Conservation (phyloP, 2,113 vertebrate genomes). For the Pao palembangensis region DNA sequence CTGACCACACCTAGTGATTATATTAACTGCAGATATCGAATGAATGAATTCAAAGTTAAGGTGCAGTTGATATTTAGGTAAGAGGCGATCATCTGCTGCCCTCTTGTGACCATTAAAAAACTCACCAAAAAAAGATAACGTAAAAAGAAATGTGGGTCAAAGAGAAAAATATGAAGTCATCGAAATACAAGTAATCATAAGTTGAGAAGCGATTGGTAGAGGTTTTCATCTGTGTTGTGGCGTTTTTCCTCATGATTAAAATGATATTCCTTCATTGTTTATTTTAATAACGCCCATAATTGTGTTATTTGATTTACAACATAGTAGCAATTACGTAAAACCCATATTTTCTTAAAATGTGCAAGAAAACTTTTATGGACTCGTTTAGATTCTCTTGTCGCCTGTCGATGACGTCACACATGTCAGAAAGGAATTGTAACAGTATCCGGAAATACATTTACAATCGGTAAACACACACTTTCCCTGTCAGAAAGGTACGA, state of each 20-base stretch:
- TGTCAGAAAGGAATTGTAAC: conserved; percentile 43
- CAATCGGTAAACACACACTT: conserved; percentile 11
- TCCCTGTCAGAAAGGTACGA: conserved; percentile 56
- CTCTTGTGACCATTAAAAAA: too few species aligned
- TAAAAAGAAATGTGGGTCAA: not conserved
- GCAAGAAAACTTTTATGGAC: not conserved
- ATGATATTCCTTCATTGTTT: not conserved
- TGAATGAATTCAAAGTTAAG: too few species aligned
- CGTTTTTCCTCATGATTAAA: not conserved
- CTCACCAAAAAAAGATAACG: not conserved
- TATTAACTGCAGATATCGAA: too few species aligned
- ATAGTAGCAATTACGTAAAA: too few species aligned
- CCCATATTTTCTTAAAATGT: not conserved
- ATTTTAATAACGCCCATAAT: too few species aligned
- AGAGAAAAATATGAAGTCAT: not conserved
- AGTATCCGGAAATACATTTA: conserved; percentile 34
- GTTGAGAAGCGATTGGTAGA: too few species aligned
- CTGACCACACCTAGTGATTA: too few species aligned
- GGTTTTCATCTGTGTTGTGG: not conserved
- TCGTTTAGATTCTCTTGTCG: conserved; percentile 34
- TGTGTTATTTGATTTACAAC: too few species aligned
- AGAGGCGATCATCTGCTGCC: too few species aligned
- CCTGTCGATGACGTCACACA: conserved; percentile 49
- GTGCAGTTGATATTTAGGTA: too few species aligned
- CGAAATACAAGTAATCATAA: too few species aligned